These are phyloP conservation scores for Subacronicta megacephala DNA, from an alignment of 2,888 invertebrate species.

Conservation along the genomic window DNA sequence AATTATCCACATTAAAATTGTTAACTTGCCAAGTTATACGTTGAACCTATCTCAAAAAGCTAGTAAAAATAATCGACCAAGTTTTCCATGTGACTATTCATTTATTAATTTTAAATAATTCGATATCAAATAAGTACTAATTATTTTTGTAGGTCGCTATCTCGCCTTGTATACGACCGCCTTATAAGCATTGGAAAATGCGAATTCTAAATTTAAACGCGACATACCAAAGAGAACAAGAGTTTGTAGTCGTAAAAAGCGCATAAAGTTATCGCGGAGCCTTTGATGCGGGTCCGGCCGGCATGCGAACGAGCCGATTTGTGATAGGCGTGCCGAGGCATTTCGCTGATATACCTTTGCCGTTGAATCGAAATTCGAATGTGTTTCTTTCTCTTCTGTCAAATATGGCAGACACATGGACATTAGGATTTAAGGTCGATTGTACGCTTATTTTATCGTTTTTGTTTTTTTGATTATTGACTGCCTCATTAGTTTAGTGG, in stretches of 20 bases:
- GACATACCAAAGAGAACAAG: conserved; percentile 66
- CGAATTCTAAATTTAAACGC: conserved; percentile 69
- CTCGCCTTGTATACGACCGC: conserved; percentile 29
- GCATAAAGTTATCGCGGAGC: conserved; percentile 63
- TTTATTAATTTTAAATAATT: no score
- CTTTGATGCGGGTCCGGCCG: conserved; percentile 49
- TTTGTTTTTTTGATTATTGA: no score
- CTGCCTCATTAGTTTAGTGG: no score
- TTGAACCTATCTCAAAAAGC: no score
- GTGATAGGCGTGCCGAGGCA: conserved; percentile 44
- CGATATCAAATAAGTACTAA: no score
- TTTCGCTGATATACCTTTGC: conserved; percentile 45
- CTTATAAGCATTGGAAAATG: conserved; percentile 60
- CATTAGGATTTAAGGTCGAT: conserved; percentile 6
- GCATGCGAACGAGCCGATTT: conserved; percentile 44
- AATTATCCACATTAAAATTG: no score
- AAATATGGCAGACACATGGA: conserved; percentile 27
- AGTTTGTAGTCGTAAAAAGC: conserved; percentile 66
- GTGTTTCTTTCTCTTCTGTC: conserved; percentile 33
- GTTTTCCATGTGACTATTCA: no score
- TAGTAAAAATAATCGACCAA: no score
- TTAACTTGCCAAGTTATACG: no score
- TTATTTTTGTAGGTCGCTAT: conserved; percentile 4
- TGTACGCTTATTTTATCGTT: no score
- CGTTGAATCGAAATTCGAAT: conserved; percentile 43